Base-by-base conservation (phyloP, 2,797 vertebrate species). In the Paratrypauchen microcephalus region DNA sequence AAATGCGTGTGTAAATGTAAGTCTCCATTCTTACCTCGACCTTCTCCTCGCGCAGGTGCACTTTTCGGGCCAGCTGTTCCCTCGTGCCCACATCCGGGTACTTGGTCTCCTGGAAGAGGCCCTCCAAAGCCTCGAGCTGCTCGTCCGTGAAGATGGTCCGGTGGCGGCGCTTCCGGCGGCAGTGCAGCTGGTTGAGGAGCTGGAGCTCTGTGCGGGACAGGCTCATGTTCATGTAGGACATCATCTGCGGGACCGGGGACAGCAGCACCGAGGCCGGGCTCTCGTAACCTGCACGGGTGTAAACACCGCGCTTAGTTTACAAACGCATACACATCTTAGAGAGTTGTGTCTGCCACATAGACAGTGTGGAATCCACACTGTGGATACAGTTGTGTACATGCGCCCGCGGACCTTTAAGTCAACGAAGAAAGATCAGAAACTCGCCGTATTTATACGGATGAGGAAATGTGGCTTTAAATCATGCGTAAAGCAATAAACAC, bases 91-190 rank as follows among this genome's bases (percentile, higher is more conserved):
- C 97, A 71, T 99, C 97, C 16, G 97, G 97, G 88, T 99, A 99
- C 90, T 99, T 98, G 73, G 97, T 99, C 91, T 99, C 96, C 79
- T 97, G 96, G 86, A 99, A 99, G 65, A 99, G 95, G 81, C 94
- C 96, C 90, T 99, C 97, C 77, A 99, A 89, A 3, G 97, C 97
- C 88, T 98, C 97, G 32, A 99, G 94, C 92, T 99, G 97, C 88
- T 99, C 96, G 82, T 99, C 97, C 0, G 97, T 99, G 91, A 99
- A 98, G 89, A 99, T 99, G 61, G 97, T 99, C 70, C 97, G 92
- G 74, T 99, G 97, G 55, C 97, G 89, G 68, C 97, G 92, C 94
- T 99, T 99, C 75, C 97, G 85, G 75, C 97, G 86, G 89, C 97
- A 98, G 90, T 99, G 97, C 82, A 99, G 92, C 91, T 99, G 97